Conservation (phyloP, 2,888 invertebrate species). For the Noctua janthina region DNA sequence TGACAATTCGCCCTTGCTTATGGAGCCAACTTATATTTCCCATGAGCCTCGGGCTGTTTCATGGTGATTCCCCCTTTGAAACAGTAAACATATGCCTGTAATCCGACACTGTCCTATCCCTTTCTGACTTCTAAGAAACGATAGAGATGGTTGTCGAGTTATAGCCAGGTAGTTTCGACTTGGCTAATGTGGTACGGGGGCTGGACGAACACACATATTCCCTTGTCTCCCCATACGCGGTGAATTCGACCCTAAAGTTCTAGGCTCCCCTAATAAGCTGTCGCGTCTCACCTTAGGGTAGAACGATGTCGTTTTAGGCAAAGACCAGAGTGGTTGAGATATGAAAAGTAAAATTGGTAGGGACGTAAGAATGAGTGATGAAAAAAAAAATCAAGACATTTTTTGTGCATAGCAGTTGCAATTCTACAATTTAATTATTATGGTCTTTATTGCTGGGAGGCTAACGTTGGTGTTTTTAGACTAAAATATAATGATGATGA, state of each 20-base stretch:
- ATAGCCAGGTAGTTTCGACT: slow-evolving; percentile 66
- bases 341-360: slow-evolving; percentile 35
- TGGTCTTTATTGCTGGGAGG: rapidly evolving
- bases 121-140: slow-evolving; percentile 63
- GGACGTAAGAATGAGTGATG: slow-evolving; percentile 14
- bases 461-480: neutral
- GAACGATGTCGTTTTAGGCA: slow-evolving; percentile 72
- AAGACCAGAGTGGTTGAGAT: slow-evolving; percentile 69
- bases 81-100: slow-evolving; percentile 77
- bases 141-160: slow-evolving; percentile 72
- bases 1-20: slow-evolving; percentile 83
- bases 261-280: slow-evolving; percentile 89
- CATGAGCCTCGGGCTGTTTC: slow-evolving; percentile 81
- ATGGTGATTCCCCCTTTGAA: slow-evolving; percentile 79
- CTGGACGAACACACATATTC: slow-evolving; percentile 84
- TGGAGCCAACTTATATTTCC: slow-evolving; percentile 85
- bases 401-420: neutral
- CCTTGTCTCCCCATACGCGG: slow-evolving; percentile 81
- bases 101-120: slow-evolving; percentile 71
- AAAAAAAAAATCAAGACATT: neutral
- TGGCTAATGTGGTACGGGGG: slow-evolving; percentile 73
- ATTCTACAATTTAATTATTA: neutral
- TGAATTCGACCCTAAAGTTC: slow-evolving; percentile 88
- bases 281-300: slow-evolving; percentile 87
- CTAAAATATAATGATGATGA: neutral